A percentile compares a stretch with the other conserved stretches of the same genome.
These are phyloP conservation scores for Glaucomys volans DNA, from an alignment of 2,113 vertebrate species.

Conservation along the genomic window DNA sequence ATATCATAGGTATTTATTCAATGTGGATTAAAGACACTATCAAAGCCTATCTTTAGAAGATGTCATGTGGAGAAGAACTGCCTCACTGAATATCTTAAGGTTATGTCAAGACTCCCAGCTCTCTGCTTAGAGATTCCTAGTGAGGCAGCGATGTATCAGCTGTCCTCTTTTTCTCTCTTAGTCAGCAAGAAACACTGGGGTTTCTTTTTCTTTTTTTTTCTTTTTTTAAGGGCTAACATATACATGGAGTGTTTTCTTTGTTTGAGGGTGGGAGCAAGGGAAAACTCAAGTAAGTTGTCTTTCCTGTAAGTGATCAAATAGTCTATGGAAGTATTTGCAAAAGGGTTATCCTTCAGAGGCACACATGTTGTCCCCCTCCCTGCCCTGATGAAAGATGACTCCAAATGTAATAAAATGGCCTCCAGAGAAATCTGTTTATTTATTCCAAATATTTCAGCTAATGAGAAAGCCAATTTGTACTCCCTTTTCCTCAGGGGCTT, in stretches of 20 bases:
- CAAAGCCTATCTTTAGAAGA: constrained; percentile 23
- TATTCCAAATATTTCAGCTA: constrained; percentile 70
- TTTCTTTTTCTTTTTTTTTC: constrained; percentile 31
- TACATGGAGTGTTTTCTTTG: constrained; percentile 61
- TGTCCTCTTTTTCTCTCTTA: not conserved
- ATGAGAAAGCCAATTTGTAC: constrained; percentile 55
- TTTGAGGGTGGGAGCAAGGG: not conserved
- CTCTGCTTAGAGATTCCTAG: not conserved
- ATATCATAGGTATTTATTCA: not conserved
- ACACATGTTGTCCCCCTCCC: not conserved
- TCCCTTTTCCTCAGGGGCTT: not conserved
- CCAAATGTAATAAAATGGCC: constrained; percentile 56
- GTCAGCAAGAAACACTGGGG: constrained; percentile 51
- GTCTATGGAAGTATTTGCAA: constrained; percentile 58
- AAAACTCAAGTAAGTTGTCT: not conserved
- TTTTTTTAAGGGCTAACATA: constrained; percentile 39
- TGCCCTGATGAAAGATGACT: constrained; percentile 41
- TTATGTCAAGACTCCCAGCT: not conserved
- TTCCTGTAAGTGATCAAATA: constrained; percentile 17
- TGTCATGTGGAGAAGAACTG: not conserved
- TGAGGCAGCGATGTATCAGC: not conserved
- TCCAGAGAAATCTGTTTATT: constrained; percentile 62
- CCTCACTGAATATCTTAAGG: not conserved
- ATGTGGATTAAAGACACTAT: not conserved
- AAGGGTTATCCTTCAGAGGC: not conserved